These are phyloP conservation scores for Thaumatotibia leucotreta DNA, from an alignment of 1,140 invertebrate species.

Conservation along the genomic window DNA sequence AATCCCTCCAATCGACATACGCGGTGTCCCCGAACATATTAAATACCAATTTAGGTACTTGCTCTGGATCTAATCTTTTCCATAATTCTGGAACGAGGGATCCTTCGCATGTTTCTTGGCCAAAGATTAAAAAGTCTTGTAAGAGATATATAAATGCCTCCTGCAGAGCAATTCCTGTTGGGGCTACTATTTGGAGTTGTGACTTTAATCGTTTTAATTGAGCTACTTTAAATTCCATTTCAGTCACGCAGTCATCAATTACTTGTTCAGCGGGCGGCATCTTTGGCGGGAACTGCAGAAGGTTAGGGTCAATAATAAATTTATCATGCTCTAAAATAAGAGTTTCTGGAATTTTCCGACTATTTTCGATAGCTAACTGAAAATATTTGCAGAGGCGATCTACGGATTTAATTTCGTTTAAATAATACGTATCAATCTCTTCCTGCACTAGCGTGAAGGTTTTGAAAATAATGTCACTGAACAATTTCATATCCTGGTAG, in stretches of 20 bases:
- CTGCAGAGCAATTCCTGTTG: slow-evolving; percentile 71
- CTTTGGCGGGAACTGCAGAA: slow-evolving; percentile 49
- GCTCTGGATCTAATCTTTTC: slow-evolving; percentile 66
- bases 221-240: slow-evolving; percentile 67
- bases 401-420: slow-evolving; percentile 76
- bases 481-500: slow-evolving; percentile 63
- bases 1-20: slow-evolving; percentile 80
- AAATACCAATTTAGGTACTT: slow-evolving; percentile 67
- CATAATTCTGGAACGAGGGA: slow-evolving; percentile 72
- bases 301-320: slow-evolving; percentile 65
- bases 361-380: slow-evolving; percentile 76
- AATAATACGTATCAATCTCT: slow-evolving; percentile 72
- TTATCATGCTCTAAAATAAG: slow-evolving; percentile 69
- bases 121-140: slow-evolving; percentile 76
- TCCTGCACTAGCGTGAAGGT: slow-evolving; percentile 66
- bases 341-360: slow-evolving; percentile 60
- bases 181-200: slow-evolving; percentile 74
- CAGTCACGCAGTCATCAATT: slow-evolving; percentile 35
- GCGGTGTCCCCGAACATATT: slow-evolving; percentile 71
- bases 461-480: slow-evolving; percentile 59
- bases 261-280: slow-evolving; percentile 26
- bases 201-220: slow-evolving; percentile 73
- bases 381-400: slow-evolving; percentile 75
- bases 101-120: slow-evolving; percentile 65
- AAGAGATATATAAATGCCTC: slow-evolving; percentile 76